phyloP scores from a whole-genome alignment of 2,113 vertebrate genomes.

The Phrynosoma blainvillii region DNA sequence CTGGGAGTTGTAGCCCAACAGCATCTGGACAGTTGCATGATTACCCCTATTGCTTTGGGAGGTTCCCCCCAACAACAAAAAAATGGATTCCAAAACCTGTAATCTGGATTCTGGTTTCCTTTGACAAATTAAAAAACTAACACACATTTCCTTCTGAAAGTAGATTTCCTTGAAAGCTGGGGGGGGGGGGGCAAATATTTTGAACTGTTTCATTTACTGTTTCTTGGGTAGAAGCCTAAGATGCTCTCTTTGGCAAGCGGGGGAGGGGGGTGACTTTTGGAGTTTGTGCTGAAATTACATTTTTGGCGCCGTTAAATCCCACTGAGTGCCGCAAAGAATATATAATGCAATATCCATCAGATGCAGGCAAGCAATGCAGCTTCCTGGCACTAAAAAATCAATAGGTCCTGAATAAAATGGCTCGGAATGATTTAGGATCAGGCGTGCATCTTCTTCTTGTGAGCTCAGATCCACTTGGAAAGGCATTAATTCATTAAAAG shows the following conservation, averaged over 20 bases:
- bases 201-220: constrained; percentile 34
- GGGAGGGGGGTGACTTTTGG: constrained; percentile 44
- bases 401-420: constrained; percentile 70
- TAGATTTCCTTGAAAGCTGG: not conserved
- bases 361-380: constrained; percentile 62
- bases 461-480: constrained; percentile 72
- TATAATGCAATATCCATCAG: constrained; percentile 68
- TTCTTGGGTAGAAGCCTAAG: constrained; percentile 30
- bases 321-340: constrained; percentile 61
- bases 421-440: constrained; percentile 73
- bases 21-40: too few species aligned
- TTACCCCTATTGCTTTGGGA: too few species aligned
- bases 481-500: constrained; percentile 75
- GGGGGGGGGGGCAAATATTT: not conserved
- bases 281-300: constrained; percentile 74
- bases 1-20: not conserved
- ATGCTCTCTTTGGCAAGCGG: constrained; percentile 38
- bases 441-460: constrained; percentile 64
- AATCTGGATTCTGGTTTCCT: not conserved
- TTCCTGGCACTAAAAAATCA: constrained; percentile 76
- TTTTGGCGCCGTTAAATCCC: constrained; percentile 70
- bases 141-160: not conserved
- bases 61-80: too few species aligned
- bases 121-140: too few species aligned
- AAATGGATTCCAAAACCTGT: not conserved